phyloP scores from a whole-genome alignment of 1,140 invertebrate species.

The Sogatella furcifera region DNA sequence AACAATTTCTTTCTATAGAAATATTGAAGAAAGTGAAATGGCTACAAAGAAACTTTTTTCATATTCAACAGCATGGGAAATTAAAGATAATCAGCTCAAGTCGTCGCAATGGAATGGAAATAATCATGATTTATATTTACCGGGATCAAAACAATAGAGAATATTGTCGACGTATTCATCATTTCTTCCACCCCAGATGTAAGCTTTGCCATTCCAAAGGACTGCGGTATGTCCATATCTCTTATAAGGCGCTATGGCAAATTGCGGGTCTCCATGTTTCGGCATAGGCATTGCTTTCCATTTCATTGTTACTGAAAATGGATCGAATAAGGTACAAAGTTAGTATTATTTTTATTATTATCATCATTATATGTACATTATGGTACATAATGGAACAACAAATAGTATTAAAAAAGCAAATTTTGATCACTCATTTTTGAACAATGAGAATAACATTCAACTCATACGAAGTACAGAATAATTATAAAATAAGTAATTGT shows the following conservation, averaged over 20 bases:
- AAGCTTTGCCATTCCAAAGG: slow-evolving; percentile 60
- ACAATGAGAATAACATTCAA: too few species aligned
- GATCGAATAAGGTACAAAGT: too few species aligned
- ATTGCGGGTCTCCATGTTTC: slow-evolving; percentile 23
- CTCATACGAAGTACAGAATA: too few species aligned
- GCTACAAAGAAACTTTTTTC: not conserved
- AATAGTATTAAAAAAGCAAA: too few species aligned
- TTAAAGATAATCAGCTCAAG: not conserved
- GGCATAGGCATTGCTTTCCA: slow-evolving; percentile 35
- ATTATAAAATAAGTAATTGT: too few species aligned
- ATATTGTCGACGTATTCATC: slow-evolving; percentile 67
- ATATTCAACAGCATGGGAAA: not conserved
- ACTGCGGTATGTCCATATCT: slow-evolving; percentile 84
- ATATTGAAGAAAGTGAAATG: not conserved
- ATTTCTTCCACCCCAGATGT: slow-evolving; percentile 85
- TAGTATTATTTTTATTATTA: too few species aligned
- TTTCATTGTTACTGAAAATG: slow-evolving; percentile 35
- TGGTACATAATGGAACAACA: too few species aligned
- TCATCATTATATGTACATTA: too few species aligned
- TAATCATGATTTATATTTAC: slow-evolving; percentile 25
- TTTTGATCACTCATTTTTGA: too few species aligned
- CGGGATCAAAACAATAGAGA: slow-evolving; percentile 69
- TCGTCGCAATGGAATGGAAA: too few species aligned
- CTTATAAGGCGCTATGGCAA: slow-evolving; percentile 37
- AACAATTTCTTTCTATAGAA: not conserved